A percentile compares a stretch with the other conserved stretches of the same genome.
phyloP scores from a whole-genome alignment of 2,888 invertebrate species.

The Spilarctia lutea region DNA sequence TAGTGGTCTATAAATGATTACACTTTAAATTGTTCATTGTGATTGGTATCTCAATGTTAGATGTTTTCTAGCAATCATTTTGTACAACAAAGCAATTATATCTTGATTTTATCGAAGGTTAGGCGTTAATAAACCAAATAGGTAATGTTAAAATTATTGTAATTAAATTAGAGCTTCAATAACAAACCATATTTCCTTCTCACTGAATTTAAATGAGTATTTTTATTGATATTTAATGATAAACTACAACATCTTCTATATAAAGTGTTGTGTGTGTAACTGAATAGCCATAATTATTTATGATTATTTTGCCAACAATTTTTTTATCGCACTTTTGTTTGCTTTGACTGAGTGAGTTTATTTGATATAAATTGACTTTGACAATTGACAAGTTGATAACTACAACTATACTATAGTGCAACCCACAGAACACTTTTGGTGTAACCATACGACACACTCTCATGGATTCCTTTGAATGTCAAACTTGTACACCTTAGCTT shows the following conservation, averaged over 20 bases:
- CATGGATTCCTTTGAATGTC: too few species aligned
- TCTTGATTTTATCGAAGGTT: neutral
- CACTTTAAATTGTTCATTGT: neutral
- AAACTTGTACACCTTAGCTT: too few species aligned
- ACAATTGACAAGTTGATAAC: neutral
- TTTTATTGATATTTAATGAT: neutral
- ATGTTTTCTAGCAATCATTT: neutral
- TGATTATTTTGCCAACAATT: neutral
- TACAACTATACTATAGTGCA: too few species aligned
- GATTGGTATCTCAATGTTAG: neutral
- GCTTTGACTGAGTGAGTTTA: neutral
- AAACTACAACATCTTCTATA: neutral
- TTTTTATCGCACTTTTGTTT: neutral
- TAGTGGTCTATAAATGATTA: neutral
- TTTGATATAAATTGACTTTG: neutral
- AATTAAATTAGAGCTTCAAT: neutral
- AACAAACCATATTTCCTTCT: neutral
- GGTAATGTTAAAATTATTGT: neutral
- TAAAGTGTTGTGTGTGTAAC: neutral
- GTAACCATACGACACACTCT: too few species aligned
- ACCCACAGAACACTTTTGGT: too few species aligned
- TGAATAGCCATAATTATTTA: slow-evolving; percentile 7
- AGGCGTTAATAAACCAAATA: neutral
- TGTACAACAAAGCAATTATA: neutral
- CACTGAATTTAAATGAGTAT: neutral